Evolutionary conservation across 2,797 vertebrate genomes (phyloP).

Genomic region (Tachyglossus aculeatus): DNA sequence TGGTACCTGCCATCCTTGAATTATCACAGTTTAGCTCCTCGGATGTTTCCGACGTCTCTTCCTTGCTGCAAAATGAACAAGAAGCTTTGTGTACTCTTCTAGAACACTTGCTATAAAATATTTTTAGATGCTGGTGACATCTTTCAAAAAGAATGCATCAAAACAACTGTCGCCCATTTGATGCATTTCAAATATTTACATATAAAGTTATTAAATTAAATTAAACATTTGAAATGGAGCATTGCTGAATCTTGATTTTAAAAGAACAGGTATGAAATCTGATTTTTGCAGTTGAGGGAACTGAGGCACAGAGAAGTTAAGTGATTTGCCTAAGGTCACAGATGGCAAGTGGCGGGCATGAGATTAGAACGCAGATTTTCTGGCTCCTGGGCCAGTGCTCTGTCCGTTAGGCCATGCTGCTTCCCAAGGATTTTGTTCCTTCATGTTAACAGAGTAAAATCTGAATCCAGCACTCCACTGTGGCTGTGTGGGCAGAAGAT

Average conservation of each 20-base stretch:
- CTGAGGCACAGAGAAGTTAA: too few relatives aligned
- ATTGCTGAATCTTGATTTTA: conserved; percentile 31
- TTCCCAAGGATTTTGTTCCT: too few relatives aligned
- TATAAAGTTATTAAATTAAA: conserved; percentile 21
- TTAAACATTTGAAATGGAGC: background rate
- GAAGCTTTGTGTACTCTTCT: conserved; percentile 53
- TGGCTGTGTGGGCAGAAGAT: too few relatives aligned
- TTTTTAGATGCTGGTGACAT: conserved; percentile 10
- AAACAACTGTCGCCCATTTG: too few relatives aligned
- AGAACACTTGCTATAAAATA: conserved; percentile 25
- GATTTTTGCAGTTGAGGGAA: conserved; percentile 38
- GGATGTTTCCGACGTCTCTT: conserved; percentile 64
- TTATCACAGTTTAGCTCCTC: conserved; percentile 63
- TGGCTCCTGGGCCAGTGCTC: too few relatives aligned
- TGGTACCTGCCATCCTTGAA: conserved; percentile 74
- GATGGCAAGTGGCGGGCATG: too few relatives aligned
- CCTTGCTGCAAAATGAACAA: conserved; percentile 75
- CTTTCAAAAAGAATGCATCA: too few relatives aligned
- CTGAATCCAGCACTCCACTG: too few relatives aligned
- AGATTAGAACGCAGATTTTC: too few relatives aligned
- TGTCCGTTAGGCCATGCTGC: too few relatives aligned
- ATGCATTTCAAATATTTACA: conserved; percentile 25
- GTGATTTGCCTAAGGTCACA: too few relatives aligned
- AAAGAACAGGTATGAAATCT: conserved; percentile 43
- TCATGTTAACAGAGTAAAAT: too few relatives aligned